These are phyloP conservation scores for Monochamus saltuarius DNA, from an alignment of 1,140 invertebrate species.

Conservation along the genomic window DNA sequence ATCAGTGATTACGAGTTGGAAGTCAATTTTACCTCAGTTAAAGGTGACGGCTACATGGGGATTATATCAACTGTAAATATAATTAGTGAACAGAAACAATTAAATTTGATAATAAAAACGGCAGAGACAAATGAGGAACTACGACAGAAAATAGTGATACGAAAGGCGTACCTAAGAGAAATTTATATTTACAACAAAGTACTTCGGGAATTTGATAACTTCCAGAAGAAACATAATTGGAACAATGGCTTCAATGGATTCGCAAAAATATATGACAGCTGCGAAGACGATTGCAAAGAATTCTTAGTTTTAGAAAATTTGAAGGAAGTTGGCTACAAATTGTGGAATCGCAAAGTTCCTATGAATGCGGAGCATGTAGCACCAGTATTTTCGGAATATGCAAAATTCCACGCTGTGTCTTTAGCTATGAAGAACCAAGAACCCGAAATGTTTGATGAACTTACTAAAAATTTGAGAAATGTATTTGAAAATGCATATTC, in stretches of 20 bases:
- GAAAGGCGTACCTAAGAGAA: conserved; percentile 33
- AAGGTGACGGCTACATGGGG: conserved; percentile 39
- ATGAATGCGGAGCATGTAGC: conserved; percentile 54
- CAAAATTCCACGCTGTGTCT: conserved; percentile 57
- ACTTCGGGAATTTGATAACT: conserved; percentile 26
- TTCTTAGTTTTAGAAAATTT: conserved; percentile 24
- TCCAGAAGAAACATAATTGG: conserved; percentile 27
- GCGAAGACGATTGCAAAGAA: conserved; percentile 51
- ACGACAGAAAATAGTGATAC: conserved; percentile 22
- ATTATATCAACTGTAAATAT: conserved; percentile 28
- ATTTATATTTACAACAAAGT: conserved; percentile 32
- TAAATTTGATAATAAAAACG: conserved; percentile 35
- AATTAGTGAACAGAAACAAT: conserved; percentile 7
- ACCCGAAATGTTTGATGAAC: conserved; percentile 40
- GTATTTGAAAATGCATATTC: conserved; percentile 36
- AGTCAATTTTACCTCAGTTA: conserved; percentile 8
- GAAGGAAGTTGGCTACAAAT: conserved; percentile 44
- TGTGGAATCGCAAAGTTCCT: conserved; percentile 54
- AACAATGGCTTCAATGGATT: conserved; percentile 33
- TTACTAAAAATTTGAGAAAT: conserved; percentile 31
- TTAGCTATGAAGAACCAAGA: conserved; percentile 54
- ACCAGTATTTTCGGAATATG: conserved; percentile 55
- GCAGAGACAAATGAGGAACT: conserved; percentile 24
- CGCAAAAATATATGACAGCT: conserved; percentile 49
- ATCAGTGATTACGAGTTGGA: conserved; percentile 27